Conservation (phyloP, 2,113 vertebrate species). For the Campylomormyrus tamandua region DNA sequence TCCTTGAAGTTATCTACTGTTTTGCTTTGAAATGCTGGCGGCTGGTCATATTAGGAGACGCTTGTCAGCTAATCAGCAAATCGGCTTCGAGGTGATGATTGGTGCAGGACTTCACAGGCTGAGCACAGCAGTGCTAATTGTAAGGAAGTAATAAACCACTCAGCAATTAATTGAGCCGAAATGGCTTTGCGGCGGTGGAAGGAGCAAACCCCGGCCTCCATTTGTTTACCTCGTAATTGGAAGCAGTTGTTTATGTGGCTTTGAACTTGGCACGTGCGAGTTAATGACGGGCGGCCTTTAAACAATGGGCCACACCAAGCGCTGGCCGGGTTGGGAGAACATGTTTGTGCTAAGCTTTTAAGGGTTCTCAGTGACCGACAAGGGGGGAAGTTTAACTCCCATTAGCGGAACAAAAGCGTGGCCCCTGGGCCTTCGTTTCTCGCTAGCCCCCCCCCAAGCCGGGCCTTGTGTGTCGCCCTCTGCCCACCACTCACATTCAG, state of each 20-base stretch:
- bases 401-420: constrained; percentile 44
- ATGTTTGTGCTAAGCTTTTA: constrained; percentile 34
- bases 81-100: not conserved
- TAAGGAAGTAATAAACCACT: not conserved
- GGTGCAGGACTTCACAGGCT: not conserved
- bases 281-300: constrained; percentile 40
- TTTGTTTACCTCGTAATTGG: constrained; percentile 23
- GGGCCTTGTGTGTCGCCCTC: constrained; percentile 24
- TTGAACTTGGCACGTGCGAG: constrained; percentile 41
- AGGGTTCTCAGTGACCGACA: constrained; percentile 6
- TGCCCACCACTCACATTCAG: constrained; percentile 35
- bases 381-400: constrained; percentile 43
- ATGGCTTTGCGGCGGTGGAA: not conserved
- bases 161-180: not conserved
- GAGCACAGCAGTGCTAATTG: not conserved
- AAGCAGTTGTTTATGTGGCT: constrained; percentile 36
- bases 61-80: not conserved
- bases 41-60: not conserved
- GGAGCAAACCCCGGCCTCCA: not conserved
- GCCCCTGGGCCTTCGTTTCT: constrained; percentile 31
- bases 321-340: not conserved
- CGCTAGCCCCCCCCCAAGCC: constrained; percentile 17
- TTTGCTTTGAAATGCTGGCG: not conserved
- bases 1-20: not conserved
- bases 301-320: constrained; percentile 35